phyloP scores from a whole-genome alignment of 2,888 invertebrate genomes.

The Amblyjoppa fuscipennis region DNA sequence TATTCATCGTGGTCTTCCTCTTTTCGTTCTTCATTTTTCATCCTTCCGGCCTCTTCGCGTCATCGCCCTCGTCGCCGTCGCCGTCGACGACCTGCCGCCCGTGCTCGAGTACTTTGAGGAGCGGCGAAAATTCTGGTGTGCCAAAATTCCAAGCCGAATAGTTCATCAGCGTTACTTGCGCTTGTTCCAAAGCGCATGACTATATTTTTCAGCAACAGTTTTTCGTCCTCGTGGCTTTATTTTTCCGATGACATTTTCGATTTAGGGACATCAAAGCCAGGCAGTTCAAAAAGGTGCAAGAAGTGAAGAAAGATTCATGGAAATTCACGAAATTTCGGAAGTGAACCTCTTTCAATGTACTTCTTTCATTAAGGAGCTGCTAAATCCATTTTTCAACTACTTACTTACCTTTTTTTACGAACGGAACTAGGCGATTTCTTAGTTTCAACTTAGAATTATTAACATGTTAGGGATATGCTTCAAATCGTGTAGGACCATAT shows the following conservation, averaged over 20 bases:
- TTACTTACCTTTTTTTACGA: too few relatives aligned
- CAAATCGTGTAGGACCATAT: too few relatives aligned
- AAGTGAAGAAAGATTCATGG: too few relatives aligned
- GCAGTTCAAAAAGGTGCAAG: background rate
- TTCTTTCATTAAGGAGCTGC: too few relatives aligned
- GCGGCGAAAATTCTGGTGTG: background rate
- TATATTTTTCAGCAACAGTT: background rate
- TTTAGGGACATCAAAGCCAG: background rate
- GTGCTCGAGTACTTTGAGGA: conserved; percentile 3
- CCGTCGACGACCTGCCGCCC: background rate
- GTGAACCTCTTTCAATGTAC: too few relatives aligned
- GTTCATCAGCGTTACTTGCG: background rate
- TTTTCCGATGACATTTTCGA: background rate
- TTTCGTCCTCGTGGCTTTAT: background rate
- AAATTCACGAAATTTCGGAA: too few relatives aligned
- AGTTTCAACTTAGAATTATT: too few relatives aligned
- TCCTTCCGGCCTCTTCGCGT: background rate
- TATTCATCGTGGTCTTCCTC: conserved; percentile 15
- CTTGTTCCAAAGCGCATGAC: background rate
- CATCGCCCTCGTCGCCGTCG: background rate
- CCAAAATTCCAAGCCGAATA: background rate
- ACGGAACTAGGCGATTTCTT: too few relatives aligned
- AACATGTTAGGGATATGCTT: too few relatives aligned
- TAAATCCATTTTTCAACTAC: too few relatives aligned
- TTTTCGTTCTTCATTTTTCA: background rate